These are phyloP conservation scores for Axea sp. DNA, from an alignment of 2,888 invertebrate species.

Conservation along the genomic window DNA sequence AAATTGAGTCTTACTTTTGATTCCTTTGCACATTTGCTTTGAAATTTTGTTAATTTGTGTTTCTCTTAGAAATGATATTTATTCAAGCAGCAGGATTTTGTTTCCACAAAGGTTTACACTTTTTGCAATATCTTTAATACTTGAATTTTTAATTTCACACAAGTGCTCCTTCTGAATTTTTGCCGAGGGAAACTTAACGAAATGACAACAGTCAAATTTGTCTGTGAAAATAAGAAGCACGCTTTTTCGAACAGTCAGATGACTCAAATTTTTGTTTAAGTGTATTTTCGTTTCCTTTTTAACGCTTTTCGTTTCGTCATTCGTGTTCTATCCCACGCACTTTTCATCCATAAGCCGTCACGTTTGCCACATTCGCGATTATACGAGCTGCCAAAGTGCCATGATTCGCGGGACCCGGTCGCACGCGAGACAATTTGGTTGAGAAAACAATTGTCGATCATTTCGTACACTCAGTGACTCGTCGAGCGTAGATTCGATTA, in stretches of 20 bases:
- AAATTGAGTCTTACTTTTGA: no score
- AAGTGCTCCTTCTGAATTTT: no score
- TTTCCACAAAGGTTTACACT: background rate
- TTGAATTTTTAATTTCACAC: background rate
- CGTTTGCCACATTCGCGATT: conserved; percentile 21
- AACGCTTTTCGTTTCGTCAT: conserved; percentile 52
- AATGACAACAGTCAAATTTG: background rate
- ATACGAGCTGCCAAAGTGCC: conserved; percentile 12
- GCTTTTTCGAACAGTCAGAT: background rate
- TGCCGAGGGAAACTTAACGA: background rate
- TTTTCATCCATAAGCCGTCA: conserved; percentile 40
- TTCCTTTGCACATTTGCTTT: no score
- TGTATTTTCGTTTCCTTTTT: conserved; percentile 29
- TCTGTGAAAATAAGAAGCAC: conserved; percentile 2
- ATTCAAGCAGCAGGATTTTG: conserved; percentile 12
- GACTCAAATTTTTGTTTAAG: conserved; percentile 16
- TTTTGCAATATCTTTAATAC: conserved; percentile 8
- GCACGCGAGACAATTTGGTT: conserved; percentile 2
- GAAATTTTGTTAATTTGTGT: no score
- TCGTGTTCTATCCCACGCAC: conserved; percentile 44
- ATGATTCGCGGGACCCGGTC: background rate
- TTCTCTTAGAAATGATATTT: conserved; percentile 9
- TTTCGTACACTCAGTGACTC: conserved; percentile 36
- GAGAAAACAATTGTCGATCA: background rate
- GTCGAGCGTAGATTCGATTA: conserved; percentile 56